Conservation (phyloP, 2,113 vertebrate genomes). For the Xiphophorus maculatus region DNA sequence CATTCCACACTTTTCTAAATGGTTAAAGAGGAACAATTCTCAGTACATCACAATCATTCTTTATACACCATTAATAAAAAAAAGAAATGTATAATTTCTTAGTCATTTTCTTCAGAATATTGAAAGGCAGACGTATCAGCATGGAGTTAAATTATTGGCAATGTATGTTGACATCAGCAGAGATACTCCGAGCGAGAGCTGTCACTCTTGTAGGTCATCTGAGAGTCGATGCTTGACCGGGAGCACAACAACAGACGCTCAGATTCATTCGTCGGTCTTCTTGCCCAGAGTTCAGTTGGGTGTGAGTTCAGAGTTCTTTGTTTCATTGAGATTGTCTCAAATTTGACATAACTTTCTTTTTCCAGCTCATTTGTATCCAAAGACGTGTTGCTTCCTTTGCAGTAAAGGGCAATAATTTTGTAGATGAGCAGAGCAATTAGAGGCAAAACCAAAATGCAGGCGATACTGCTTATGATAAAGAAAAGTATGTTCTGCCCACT, state of each 20-base stretch:
- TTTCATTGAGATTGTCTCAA: slow-evolving; percentile 91
- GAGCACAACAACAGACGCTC: slow-evolving; percentile 91
- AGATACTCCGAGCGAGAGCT: slow-evolving; percentile 85
- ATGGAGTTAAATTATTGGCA: slow-evolving; percentile 12
- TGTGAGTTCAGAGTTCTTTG: slow-evolving; percentile 78
- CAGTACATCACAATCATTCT: background rate
- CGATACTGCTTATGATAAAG: slow-evolving; percentile 79
- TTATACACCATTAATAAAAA: slow-evolving; percentile 6
- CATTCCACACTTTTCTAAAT: slow-evolving; percentile 3
- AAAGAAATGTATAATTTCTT: background rate
- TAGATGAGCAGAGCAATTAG: slow-evolving; percentile 89
- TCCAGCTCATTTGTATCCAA: slow-evolving; percentile 86
- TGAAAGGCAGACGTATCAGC: slow-evolving; percentile 52
- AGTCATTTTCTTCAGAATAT: slow-evolving; percentile 20
- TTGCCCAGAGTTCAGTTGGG: slow-evolving; percentile 86
- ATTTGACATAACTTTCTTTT: slow-evolving; percentile 94
- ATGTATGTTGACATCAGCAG: slow-evolving; percentile 76
- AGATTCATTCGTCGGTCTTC: slow-evolving; percentile 84
- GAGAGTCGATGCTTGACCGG: slow-evolving; percentile 89
- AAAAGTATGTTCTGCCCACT: slow-evolving; percentile 75
- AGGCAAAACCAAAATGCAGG: slow-evolving; percentile 83
- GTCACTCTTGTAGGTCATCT: slow-evolving; percentile 89
- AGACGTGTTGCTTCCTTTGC: slow-evolving; percentile 65
- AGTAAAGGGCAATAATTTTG: slow-evolving; percentile 87
- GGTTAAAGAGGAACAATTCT: background rate